phyloP scores from a whole-genome alignment of 64 coral and sea anemone species.

The Dendrophyllia cribrosa region DNA sequence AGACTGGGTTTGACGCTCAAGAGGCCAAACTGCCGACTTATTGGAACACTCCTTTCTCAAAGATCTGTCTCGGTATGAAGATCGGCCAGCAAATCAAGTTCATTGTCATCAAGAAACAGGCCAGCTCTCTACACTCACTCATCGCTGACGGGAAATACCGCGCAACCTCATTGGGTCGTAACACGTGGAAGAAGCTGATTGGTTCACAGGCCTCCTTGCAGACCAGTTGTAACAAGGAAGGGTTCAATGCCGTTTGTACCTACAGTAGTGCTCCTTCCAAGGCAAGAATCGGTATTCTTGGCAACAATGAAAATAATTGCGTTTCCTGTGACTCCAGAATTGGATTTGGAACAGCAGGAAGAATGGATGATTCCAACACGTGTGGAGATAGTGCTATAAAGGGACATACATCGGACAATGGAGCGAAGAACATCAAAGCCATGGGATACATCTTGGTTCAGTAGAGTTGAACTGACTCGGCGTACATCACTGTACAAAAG shows the following conservation, averaged over 20 bases:
- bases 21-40: not conserved
- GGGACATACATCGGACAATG: not conserved
- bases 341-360: too few species aligned
- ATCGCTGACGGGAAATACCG: not conserved
- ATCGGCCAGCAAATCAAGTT: not conserved
- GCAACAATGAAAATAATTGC: not conserved
- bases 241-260: too few species aligned
- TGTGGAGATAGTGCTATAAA: not conserved
- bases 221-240: not conserved
- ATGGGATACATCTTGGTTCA: not conserved
- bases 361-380: not conserved
- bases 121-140: not conserved
- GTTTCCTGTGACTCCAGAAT: not conserved
- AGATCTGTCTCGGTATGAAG: not conserved
- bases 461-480: not conserved
- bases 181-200: not conserved
- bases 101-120: not conserved
- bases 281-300: not conserved
- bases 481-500: not conserved
- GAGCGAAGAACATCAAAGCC: not conserved
- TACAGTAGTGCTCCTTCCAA: too few species aligned
- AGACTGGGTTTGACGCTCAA: conserved; percentile 7
- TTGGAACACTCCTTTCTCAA: not conserved
- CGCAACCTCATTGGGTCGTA: not conserved
- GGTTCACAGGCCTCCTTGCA: not conserved